Percentiles rank a stretch among this genome's conserved stretches.
These are phyloP conservation scores for Myoxocephalus aenaeus DNA, from an alignment of 2,797 vertebrate genomes.

Conservation along the genomic window DNA sequence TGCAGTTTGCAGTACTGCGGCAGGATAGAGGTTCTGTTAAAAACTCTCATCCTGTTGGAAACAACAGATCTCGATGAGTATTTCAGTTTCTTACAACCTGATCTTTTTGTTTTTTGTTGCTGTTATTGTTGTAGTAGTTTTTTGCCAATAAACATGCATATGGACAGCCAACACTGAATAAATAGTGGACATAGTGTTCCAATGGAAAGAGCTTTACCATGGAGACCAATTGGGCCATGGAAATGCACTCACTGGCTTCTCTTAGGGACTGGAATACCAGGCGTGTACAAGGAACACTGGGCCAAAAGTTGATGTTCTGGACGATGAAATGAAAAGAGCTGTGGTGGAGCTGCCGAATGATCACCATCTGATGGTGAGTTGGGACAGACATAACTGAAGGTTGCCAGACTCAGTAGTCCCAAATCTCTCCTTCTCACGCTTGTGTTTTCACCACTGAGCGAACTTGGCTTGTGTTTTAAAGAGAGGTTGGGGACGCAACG, in stretches of 20 bases:
- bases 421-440: constrained; percentile 23
- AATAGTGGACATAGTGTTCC: not conserved
- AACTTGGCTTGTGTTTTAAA: constrained; percentile 27
- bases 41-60: too few relatives aligned
- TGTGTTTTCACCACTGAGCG: constrained; percentile 21
- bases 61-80: not conserved
- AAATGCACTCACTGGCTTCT: constrained; percentile 10
- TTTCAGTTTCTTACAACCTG: not conserved
- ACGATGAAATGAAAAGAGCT: constrained; percentile 22
- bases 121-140: not conserved
- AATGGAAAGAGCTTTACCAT: constrained; percentile 1
- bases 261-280: not conserved
- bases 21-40: too few relatives aligned
- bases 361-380: constrained; percentile 13
- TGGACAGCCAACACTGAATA: not conserved
- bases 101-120: not conserved
- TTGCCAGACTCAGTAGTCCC: constrained; percentile 2
- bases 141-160: not conserved
- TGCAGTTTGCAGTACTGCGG: not conserved
- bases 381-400: not conserved
- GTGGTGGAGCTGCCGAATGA: constrained; percentile 8
- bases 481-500: constrained; percentile 30
- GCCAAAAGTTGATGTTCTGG: constrained; percentile 18
- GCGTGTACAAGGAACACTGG: not conserved
- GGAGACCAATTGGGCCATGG: not conserved